phyloP scores from a whole-genome alignment of 1,140 invertebrate genomes.

The Frieseomelitta varia region DNA sequence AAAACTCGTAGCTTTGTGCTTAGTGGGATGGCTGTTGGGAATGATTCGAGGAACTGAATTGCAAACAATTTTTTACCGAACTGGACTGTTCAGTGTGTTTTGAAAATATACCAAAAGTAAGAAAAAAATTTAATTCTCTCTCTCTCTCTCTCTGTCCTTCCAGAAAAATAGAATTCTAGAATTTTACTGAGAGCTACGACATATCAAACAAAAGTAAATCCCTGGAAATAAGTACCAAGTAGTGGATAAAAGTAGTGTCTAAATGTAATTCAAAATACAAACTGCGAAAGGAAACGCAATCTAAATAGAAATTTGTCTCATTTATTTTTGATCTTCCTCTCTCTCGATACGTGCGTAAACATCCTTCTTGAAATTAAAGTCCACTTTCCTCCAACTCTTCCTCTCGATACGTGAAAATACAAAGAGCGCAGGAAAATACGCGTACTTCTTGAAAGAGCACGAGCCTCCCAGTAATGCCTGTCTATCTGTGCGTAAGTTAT shows the following conservation, averaged over 20 bases:
- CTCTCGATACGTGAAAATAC: neutral
- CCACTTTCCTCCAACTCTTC: too few species aligned
- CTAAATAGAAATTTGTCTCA: too few species aligned
- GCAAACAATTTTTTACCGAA: neutral
- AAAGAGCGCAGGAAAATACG: conserved; percentile 33
- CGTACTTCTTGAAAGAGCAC: conserved; percentile 12
- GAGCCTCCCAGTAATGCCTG: conserved; percentile 64
- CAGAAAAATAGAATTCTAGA: neutral
- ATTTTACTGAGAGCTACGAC: neutral
- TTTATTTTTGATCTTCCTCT: neutral
- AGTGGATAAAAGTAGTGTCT: too few species aligned
- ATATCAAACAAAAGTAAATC: neutral
- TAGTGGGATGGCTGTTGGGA: neutral
- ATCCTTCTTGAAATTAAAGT: neutral
- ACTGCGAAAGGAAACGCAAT: too few species aligned
- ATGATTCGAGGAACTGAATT: neutral
- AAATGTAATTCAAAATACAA: too few species aligned
- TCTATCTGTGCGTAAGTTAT: conserved; percentile 68
- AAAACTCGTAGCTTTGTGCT: neutral
- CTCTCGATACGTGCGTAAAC: neutral
- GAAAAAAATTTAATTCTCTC: neutral
- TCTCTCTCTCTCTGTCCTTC: too few species aligned
- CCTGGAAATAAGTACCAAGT: neutral
- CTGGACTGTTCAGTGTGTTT: too few species aligned
- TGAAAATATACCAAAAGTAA: neutral